phyloP scores from a whole-genome alignment of 2,797 vertebrate genomes.

The Aselliscus stoliczkanus region DNA sequence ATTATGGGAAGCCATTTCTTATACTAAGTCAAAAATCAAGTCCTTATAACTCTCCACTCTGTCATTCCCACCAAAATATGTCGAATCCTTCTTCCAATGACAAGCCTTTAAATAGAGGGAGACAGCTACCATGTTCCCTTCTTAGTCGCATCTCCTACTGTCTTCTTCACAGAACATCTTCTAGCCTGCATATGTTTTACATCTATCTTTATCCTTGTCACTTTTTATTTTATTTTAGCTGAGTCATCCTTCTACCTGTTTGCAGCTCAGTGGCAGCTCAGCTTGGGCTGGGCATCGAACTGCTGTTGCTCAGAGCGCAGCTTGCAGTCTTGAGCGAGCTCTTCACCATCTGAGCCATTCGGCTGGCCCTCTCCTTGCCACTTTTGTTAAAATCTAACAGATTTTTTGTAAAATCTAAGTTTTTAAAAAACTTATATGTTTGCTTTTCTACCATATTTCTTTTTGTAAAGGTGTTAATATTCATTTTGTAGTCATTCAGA shows the following conservation, averaged over 20 bases:
- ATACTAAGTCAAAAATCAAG: neutral
- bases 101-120: conserved; percentile 27
- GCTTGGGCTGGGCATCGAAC: no score
- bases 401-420: conserved; percentile 34
- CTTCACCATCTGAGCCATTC: no score
- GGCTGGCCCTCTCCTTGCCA: neutral
- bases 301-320: no score
- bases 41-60: neutral
- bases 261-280: no score
- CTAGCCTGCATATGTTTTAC: neutral
- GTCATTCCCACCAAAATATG: neutral
- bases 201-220: neutral
- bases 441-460: neutral
- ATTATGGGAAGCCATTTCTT: neutral
- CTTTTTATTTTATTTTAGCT: no score
- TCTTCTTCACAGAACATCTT: neutral
- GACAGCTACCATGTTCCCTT: neutral
- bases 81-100: neutral
- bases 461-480: neutral
- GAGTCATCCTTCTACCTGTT: no score
- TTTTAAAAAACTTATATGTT: neutral
- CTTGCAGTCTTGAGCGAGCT: no score
- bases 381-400: conserved; percentile 31
- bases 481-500: neutral
- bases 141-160: neutral